These are phyloP conservation scores for Chiridota heheva DNA, from an alignment of 35 echinoderm and acorn worm genomes.

Conservation along the genomic window DNA sequence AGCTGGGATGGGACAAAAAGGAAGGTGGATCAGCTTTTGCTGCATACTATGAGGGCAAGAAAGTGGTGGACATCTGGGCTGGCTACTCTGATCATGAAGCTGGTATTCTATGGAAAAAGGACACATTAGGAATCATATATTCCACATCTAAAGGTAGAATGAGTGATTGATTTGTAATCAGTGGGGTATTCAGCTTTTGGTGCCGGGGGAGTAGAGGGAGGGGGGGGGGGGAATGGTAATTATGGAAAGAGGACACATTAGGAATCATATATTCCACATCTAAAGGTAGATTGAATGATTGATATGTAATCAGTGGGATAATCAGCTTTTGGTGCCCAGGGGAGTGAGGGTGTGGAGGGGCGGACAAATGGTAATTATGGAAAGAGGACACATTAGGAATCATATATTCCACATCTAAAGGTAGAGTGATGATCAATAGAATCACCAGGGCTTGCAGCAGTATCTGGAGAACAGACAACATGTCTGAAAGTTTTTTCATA, in stretches of 20 bases:
- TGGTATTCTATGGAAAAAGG: slow-evolving; percentile 46
- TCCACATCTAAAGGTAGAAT: slow-evolving; percentile 67
- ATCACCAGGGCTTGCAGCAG: too few species aligned
- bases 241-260: slow-evolving; percentile 70
- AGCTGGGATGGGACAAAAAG: slow-evolving; percentile 33
- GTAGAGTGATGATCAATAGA: too few species aligned
- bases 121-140: slow-evolving; percentile 51
- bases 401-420: slow-evolving; percentile 64
- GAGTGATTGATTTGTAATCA: too few species aligned
- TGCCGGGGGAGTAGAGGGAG: too few species aligned
- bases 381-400: slow-evolving; percentile 57
- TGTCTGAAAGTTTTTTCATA: too few species aligned
- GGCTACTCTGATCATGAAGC: slow-evolving; percentile 66
- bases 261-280: slow-evolving; percentile 47
- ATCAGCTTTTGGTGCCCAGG: too few species aligned
- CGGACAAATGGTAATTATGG: too few species aligned
- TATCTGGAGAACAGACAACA: too few species aligned
- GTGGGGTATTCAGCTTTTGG: too few species aligned
- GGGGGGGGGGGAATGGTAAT: too few species aligned
- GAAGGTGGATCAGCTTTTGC: slow-evolving; percentile 72
- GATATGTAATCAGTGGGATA: too few species aligned
- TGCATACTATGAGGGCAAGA: slow-evolving; percentile 62
- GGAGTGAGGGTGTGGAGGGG: too few species aligned
- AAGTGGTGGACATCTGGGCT: slow-evolving; percentile 64
- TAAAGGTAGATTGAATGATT: slow-evolving; percentile 49